phyloP scores from a whole-genome alignment of 2,113 vertebrate species.

The Cyanoramphus novaezelandiae region DNA sequence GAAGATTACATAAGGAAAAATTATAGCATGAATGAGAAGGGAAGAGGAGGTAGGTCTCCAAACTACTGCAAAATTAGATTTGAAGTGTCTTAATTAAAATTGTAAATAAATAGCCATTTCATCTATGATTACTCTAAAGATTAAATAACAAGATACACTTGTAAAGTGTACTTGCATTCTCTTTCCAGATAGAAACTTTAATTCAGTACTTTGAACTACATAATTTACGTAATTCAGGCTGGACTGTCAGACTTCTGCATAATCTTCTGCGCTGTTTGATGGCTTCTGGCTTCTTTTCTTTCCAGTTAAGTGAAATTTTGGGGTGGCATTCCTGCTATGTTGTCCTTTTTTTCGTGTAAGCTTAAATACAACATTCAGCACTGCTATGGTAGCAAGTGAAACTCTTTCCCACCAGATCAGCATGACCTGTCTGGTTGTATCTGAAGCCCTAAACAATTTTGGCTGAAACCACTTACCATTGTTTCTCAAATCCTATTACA shows the following conservation, averaged over 20 bases:
- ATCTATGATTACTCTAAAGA: background rate
- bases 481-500: background rate
- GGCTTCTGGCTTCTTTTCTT: background rate
- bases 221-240: background rate
- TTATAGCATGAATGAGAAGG: background rate
- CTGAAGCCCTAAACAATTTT: background rate
- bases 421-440: background rate
- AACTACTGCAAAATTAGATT: background rate
- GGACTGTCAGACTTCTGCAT: background rate
- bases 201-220: background rate
- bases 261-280: background rate
- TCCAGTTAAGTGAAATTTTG: background rate
- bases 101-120: background rate
- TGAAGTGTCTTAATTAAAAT: background rate
- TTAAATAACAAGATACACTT: background rate
- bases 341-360: background rate
- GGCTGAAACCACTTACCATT: background rate
- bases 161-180: background rate
- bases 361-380: background rate
- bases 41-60: background rate
- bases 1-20: background rate
- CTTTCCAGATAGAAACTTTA: background rate
- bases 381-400: background rate
- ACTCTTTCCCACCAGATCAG: background rate
- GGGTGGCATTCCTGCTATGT: background rate